Base-by-base conservation (phyloP, 2,888 invertebrate species). In the Andrena chrysosceles region DNA sequence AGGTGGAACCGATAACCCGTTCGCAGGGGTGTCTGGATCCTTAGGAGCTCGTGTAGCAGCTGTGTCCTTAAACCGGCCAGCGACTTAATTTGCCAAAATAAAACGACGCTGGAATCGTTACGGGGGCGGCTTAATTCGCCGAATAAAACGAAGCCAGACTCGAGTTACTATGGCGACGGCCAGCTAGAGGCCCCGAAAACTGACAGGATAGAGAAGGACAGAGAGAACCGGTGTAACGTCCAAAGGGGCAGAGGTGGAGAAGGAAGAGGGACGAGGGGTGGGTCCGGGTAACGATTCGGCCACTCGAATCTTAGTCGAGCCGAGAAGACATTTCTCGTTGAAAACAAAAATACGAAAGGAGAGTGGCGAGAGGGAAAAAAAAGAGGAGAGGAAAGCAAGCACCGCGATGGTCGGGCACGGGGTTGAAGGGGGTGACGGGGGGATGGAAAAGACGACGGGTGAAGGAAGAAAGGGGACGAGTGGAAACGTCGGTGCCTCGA, bases 401-500 rank as follows among this genome's bases (percentile, higher is more conserved):
- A 20, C 20, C 23, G 23, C 23, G 59, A 48, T 20, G 60, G 54
- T 2, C 29, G 42, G 48, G 48, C 67, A 31, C 29, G 16, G n/a
- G 23, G 29, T 2, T 13, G 31, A n/a, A n/a, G 7, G 23, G 8
- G 33, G 33, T 0, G 60, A 0, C 2, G 20, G 8, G 56, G 23
- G 42, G n/a, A 42, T 42, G 26, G 1, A 29, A 7, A 7, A n/a
- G 29, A 10, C 3, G 6, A 29, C 35, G 60, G 23, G 23, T 13
- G 64, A 66, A 54, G 49, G 69, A 64, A 49, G 62, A 49, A 56
- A 48, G 72, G 67, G 71, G 83, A 84, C 63, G 78, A 84, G 85
- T 86, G 84, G 86, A 86, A 89, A 85, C 79, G 81, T 85, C 84
- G 88, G 86, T 80, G 81, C 71, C 89, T 85, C 88, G 87, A 90